These are phyloP conservation scores for Heliconius congener DNA, from an alignment of 1,140 invertebrate genomes.

Conservation along the genomic window DNA sequence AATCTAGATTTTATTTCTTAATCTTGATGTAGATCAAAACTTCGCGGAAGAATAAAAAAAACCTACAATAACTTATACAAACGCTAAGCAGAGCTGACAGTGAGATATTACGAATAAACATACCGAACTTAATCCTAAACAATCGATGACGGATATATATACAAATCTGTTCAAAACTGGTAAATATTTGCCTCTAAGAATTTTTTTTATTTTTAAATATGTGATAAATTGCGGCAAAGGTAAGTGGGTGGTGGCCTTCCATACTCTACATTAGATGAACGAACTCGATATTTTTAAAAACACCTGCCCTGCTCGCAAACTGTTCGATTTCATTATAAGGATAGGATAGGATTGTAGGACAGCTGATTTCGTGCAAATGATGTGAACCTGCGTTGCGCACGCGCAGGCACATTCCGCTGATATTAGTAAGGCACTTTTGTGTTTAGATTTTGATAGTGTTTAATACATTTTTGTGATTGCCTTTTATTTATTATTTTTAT, in stretches of 20 bases:
- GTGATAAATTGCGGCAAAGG: constrained; percentile 43
- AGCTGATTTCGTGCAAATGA: constrained; percentile 17
- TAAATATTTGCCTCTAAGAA: constrained; percentile 33
- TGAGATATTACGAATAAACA: constrained; percentile 45
- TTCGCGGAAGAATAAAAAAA: not conserved
- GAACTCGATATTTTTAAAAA: constrained; percentile 71
- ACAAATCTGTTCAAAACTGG: constrained; percentile 49
- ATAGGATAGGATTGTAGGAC: constrained; percentile 4
- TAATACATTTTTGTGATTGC: not conserved
- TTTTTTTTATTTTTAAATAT: constrained; percentile 43
- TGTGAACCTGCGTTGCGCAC: not conserved
- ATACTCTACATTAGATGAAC: constrained; percentile 59
- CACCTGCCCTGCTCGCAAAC: constrained; percentile 59
- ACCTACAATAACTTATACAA: not conserved
- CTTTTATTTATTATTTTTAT: too few species aligned
- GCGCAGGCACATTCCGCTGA: not conserved
- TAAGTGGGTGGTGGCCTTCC: constrained; percentile 54
- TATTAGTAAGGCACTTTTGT: not conserved
- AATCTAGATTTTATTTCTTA: not conserved
- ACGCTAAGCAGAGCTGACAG: constrained; percentile 7
- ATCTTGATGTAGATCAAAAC: not conserved
- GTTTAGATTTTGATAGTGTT: constrained; percentile 13
- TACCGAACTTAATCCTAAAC: constrained; percentile 62
- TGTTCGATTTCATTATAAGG: constrained; percentile 33
- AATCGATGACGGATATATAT: constrained; percentile 66